Conservation (phyloP, 2,888 invertebrate genomes). For the Chaetogeoica ovagalla region DNA sequence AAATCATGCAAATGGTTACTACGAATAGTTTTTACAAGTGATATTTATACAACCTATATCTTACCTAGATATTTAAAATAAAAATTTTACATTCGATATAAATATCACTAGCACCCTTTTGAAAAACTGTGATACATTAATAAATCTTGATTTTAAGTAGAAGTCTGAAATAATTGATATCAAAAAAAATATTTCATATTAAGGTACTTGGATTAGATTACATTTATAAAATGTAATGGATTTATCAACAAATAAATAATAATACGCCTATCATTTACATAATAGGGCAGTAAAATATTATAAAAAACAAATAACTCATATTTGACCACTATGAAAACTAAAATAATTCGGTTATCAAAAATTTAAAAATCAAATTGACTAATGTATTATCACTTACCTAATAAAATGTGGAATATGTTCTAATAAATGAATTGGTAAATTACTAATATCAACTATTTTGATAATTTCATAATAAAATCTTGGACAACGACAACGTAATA, state of each 20-base stretch:
- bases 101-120: slow-evolving; percentile 50
- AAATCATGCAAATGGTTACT: slow-evolving; percentile 44
- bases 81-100: slow-evolving; percentile 28
- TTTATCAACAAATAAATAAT: background rate
- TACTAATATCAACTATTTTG: slow-evolving; percentile 30
- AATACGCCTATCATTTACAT: background rate
- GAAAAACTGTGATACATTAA: slow-evolving; percentile 6
- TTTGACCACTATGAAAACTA: background rate
- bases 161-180: slow-evolving; percentile 45
- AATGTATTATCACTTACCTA: slow-evolving; percentile 21
- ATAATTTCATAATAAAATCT: slow-evolving; percentile 39
- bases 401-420: slow-evolving; percentile 37
- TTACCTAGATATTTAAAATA: slow-evolving; percentile 44
- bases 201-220: slow-evolving; percentile 1
- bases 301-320: background rate
- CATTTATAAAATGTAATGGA: background rate
- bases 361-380: background rate
- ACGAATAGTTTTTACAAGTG: slow-evolving; percentile 29
- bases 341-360: too few species aligned
- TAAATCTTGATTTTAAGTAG: slow-evolving; percentile 31
- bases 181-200: background rate
- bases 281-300: background rate
- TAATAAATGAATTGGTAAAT: slow-evolving; percentile 42
- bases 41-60: slow-evolving; percentile 43
- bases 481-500: slow-evolving; percentile 47